A percentile compares a stretch with the other conserved stretches of the same genome.
These are phyloP conservation scores for Calephelis virginiensis DNA, from an alignment of 1,140 invertebrate species.

Conservation along the genomic window DNA sequence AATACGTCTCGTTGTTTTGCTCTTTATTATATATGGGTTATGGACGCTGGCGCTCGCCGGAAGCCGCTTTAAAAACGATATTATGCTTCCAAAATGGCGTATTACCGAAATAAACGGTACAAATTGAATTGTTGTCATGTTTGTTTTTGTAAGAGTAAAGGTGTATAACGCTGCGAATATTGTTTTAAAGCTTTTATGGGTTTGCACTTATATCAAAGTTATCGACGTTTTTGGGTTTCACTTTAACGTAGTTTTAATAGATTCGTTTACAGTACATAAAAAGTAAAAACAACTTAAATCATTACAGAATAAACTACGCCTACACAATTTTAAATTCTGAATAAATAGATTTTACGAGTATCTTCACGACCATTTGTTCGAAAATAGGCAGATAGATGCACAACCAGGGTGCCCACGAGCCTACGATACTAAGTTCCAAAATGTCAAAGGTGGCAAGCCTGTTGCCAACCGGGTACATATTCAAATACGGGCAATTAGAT, in stretches of 20 bases:
- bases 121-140: conserved; percentile 54
- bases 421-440: no score
- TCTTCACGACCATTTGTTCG: no score
- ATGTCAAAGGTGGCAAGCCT: no score
- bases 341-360: no score
- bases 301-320: no score
- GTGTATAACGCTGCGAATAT: conserved; percentile 38
- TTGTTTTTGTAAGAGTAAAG: conserved; percentile 50
- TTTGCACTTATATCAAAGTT: neutral
- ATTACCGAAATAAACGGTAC: conserved; percentile 53
- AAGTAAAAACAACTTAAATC: no score
- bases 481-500: no score
- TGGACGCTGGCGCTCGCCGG: conserved; percentile 31
- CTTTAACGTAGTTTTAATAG: neutral
- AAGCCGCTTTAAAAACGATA: conserved; percentile 52
- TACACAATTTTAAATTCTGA: no score
- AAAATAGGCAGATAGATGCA: no score
- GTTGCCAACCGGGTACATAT: no score
- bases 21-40: conserved; percentile 62
- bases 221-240: neutral
- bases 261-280: neutral
- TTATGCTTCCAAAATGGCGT: conserved; percentile 44
- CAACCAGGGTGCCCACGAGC: no score
- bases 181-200: conserved; percentile 22
- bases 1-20: conserved; percentile 55